Evolutionary conservation across 2,113 vertebrate genomes (phyloP).

Genomic region (Gavialis gangeticus): DNA sequence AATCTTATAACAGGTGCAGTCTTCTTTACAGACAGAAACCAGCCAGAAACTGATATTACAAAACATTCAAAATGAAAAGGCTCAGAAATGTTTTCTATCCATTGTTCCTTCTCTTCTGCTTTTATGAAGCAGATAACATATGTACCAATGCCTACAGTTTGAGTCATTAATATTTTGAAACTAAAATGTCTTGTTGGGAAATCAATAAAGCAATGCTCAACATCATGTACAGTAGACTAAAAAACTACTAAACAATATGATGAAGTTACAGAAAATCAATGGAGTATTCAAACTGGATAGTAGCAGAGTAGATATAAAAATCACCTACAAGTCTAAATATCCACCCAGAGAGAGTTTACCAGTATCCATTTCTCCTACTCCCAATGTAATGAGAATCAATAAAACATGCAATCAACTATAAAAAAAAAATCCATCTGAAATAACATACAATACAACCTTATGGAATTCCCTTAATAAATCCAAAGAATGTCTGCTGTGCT

Average conservation of each 20-base stretch:
- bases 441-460: background rate
- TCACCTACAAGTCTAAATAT: slow-evolving; percentile 33
- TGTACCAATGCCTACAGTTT: slow-evolving; percentile 23
- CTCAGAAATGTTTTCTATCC: background rate
- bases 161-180: slow-evolving; percentile 73
- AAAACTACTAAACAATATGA: slow-evolving; percentile 60
- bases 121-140: slow-evolving; percentile 46
- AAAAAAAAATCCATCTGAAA: slow-evolving; percentile 19
- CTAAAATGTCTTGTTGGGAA: slow-evolving; percentile 76
- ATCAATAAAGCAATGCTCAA: slow-evolving; percentile 76
- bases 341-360: slow-evolving; percentile 40
- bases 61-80: background rate
- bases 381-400: slow-evolving; percentile 26
- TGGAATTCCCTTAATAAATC: background rate
- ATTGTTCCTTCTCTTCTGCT: slow-evolving; percentile 20
- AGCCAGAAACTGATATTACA: background rate
- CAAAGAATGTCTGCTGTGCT: background rate
- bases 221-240: slow-evolving; percentile 47
- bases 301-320: slow-evolving; percentile 60
- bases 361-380: background rate
- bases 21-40: background rate
- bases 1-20: background rate
- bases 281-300: slow-evolving; percentile 59
- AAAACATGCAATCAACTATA: slow-evolving; percentile 36
- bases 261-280: slow-evolving; percentile 74